phyloP scores from a whole-genome alignment of 2,888 invertebrate genomes.

The Dolichopus griseipennis region DNA sequence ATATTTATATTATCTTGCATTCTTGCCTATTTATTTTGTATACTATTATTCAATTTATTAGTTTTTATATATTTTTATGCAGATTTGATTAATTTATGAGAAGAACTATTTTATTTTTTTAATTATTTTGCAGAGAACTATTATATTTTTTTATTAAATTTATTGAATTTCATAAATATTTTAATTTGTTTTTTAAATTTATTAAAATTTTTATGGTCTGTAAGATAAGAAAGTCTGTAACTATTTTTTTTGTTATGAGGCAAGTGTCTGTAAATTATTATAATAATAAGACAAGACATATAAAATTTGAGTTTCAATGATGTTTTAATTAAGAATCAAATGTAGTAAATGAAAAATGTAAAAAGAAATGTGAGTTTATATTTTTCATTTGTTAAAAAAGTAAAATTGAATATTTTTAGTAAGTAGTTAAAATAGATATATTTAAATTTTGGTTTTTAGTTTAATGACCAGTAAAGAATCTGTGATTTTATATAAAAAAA shows the following conservation, averaged over 20 bases:
- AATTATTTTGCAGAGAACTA: not conserved
- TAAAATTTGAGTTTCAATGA: no score
- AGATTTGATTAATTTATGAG: not conserved
- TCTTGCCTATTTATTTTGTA: conserved; percentile 13
- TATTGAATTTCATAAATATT: not conserved
- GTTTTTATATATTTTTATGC: not conserved
- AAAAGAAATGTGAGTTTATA: not conserved
- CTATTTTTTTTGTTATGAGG: not conserved
- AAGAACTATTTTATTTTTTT: not conserved
- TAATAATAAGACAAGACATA: no score
- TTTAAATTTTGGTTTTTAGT: not conserved
- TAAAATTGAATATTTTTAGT: not conserved
- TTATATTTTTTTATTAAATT: conserved; percentile 3
- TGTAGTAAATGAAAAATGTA: not conserved
- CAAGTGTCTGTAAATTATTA: no score
- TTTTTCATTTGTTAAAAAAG: not conserved
- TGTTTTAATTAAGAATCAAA: not conserved
- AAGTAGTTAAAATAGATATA: not conserved
- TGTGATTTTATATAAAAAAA: conserved; percentile 7
- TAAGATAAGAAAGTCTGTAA: not conserved
- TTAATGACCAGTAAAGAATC: conserved; percentile 9
- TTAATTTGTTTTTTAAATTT: not conserved
- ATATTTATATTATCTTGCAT: conserved; percentile 22
- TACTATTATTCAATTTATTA: not conserved
- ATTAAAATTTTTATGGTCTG: not conserved